These are phyloP conservation scores for Elaeidobius kamerunicus DNA, from an alignment of 2,888 invertebrate species.

Conservation along the genomic window DNA sequence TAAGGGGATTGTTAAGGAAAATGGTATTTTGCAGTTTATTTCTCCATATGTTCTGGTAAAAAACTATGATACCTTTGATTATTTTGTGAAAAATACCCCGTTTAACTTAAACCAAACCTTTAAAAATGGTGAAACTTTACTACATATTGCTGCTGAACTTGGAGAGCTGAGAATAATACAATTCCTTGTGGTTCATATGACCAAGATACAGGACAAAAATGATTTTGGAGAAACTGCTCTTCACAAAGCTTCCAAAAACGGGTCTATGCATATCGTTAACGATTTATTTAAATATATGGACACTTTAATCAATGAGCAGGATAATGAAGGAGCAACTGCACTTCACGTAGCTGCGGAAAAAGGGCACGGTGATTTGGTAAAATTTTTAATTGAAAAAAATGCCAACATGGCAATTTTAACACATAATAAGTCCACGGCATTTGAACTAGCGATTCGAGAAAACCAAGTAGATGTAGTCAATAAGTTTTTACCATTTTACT, in stretches of 20 bases:
- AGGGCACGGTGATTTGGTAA: neutral
- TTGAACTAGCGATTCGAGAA: neutral
- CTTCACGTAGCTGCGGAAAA: neutral
- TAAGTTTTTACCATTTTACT: no score
- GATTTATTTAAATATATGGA: neutral
- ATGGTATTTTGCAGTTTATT: neutral
- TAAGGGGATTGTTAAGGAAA: neutral
- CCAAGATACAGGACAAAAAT: neutral
- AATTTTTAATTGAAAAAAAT: neutral
- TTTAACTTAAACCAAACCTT: neutral
- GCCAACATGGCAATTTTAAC: neutral
- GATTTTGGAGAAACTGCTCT: neutral
- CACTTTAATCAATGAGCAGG: neutral
- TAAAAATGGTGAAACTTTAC: neutral
- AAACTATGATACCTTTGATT: neutral
- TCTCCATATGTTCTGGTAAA: neutral
- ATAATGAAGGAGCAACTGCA: neutral
- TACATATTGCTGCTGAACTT: neutral
- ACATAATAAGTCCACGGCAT: neutral
- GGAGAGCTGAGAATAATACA: neutral
- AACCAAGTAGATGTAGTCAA: neutral
- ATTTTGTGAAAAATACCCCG: neutral
- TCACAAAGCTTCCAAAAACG: neutral
- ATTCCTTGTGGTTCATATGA: neutral
- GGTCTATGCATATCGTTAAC: neutral